Evolutionary conservation across 2,113 vertebrate species (phyloP).

Genomic region (Melanerpes aurifrons): DNA sequence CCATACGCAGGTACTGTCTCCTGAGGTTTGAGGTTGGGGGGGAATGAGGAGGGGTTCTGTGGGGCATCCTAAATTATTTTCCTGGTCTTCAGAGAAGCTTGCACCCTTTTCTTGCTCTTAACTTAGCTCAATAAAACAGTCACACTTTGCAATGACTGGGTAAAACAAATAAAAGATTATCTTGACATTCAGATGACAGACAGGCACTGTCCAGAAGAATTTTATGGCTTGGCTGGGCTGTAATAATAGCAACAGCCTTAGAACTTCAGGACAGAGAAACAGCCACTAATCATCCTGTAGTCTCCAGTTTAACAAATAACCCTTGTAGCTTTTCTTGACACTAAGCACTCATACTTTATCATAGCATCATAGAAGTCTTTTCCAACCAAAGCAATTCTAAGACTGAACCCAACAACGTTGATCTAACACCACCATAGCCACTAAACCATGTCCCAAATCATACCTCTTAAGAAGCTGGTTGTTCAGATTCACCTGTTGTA

Average conservation of each 20-base stretch:
- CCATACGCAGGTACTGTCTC: neutral
- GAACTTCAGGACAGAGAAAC: neutral
- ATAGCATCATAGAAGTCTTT: no score
- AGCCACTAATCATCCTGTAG: neutral
- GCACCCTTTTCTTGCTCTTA: neutral
- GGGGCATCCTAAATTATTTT: neutral
- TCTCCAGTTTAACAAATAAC: neutral
- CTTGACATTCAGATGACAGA: neutral
- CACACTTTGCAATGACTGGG: neutral
- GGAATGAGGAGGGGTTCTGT: neutral
- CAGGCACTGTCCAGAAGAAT: neutral
- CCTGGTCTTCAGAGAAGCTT: neutral
- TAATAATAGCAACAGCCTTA: rapidly evolving
- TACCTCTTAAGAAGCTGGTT: neutral
- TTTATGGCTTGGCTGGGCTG: neutral
- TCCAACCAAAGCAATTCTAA: no score
- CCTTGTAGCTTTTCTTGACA: neutral
- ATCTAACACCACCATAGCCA: no score
- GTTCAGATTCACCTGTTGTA: neutral
- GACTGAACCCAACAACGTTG: no score
- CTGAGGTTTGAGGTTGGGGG: neutral
- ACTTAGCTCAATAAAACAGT: neutral
- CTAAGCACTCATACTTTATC: neutral
- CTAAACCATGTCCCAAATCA: no score
- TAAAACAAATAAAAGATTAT: neutral